phyloP scores from a whole-genome alignment of 2,113 vertebrate genomes.

The Centrocercus urophasianus region DNA sequence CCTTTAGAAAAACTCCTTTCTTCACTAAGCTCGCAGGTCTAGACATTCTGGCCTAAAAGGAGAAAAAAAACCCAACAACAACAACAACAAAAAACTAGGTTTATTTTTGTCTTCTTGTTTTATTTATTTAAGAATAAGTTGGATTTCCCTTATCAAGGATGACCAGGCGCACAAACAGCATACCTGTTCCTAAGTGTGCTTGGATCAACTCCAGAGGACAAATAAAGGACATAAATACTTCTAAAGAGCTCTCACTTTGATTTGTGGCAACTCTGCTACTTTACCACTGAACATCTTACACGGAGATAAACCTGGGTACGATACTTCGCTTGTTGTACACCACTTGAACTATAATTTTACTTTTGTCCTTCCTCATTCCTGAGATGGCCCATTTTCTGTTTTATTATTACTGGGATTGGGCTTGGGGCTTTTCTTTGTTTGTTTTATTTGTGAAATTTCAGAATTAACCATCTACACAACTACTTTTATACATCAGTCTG shows the following conservation, averaged over 20 bases:
- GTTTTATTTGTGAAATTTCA: background rate
- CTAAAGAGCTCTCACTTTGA: background rate
- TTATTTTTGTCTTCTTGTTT: background rate
- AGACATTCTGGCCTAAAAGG: background rate
- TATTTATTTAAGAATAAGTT: background rate
- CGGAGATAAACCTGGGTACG: background rate
- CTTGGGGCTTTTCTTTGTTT: background rate
- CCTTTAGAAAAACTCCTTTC: background rate
- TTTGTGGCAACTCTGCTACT: background rate
- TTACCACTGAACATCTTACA: background rate
- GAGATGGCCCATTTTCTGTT: background rate
- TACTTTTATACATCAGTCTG: background rate
- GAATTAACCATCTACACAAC: background rate
- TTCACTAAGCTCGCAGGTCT: background rate
- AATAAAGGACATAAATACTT: background rate
- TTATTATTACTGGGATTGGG: background rate
- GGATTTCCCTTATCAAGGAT: background rate
- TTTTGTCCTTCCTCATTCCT: background rate
- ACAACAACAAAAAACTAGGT: too few relatives aligned
- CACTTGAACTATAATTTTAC: background rate
- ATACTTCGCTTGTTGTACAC: background rate
- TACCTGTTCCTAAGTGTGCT: background rate
- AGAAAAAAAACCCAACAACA: background rate
- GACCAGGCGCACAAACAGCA: background rate
- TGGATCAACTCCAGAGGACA: background rate